Evolutionary conservation across 2,797 vertebrate species (phyloP), one percentile per base, ranked within the genome.

Genomic region (Decapterus maruadsi): DNA sequence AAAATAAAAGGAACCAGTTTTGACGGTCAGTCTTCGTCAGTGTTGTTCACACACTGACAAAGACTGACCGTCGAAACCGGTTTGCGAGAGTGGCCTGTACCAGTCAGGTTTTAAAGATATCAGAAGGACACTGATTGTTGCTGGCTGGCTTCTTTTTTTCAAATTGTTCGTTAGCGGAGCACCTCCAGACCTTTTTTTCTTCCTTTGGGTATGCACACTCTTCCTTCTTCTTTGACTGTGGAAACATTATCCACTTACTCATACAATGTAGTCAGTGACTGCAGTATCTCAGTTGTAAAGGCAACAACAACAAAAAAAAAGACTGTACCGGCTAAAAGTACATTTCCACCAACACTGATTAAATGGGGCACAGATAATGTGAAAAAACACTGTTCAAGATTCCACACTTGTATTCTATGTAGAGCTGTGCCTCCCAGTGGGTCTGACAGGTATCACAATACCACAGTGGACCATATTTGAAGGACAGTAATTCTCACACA

Each of bases 401-500:
- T 36, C 34, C 34, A 36, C 34, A 60, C 13, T 55, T 69, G 58
- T 46, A 78, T 69, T 75, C 8, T 61, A 20, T 57, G 54, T 51
- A 2, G 42, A 76, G 81, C 11, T 53, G 68, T 61, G 67, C 86
- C 89, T 12, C 83, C 79, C 13, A 68, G 54, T 87, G 90, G 82
- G 68, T 73, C 14, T 64, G 0, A 69, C 38, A n/a, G 58, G 61
- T 58, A 83, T 72, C 8, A 80, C 71, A 80, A 73, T 34, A 20
- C 38, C 11, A 36, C 1, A 42, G 36, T 50, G 13, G 56, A 29
- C 14, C 8, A 8, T 54, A 11, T 7, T n/a, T 56, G 2, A 45
- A 6, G 54, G 16, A 17, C 8, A 29, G 9, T 36, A 8, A 19
- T 48, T 2, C 12, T 59, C 19, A 46, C 8, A 36, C 10, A 55